Base-by-base conservation (phyloP, 2,113 vertebrate species). In the Planiliza haematocheilus region DNA sequence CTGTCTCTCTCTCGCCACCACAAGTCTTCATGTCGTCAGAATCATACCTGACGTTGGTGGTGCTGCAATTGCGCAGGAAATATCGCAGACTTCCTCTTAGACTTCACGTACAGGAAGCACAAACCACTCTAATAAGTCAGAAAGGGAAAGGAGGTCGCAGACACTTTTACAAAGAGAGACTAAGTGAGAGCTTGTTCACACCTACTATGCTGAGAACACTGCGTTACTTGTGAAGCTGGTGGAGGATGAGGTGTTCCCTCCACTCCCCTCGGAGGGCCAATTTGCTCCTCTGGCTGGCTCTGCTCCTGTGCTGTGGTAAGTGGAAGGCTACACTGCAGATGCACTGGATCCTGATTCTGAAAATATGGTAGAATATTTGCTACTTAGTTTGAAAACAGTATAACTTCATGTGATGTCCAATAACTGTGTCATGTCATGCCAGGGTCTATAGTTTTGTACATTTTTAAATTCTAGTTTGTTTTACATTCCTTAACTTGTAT, bases 291-390 rank as follows among this genome's bases (percentile, higher is more conserved):
- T 83, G n/a, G 38, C 48, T 88, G 68, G 63, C 24, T 45, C 39
- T 49, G 1, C 51, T 82, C 7, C 36, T 83, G 41, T 56, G 66
- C 38, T 74, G 12, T 43, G 91, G 91, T 92, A 72, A 83, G 91
- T 84, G 14, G 34, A 8, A 68, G 10, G 50, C 3, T 58, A 3
- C 9, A 13, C 39, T 53, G 21, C 16, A 45, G 8, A 34, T 66
- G 7, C n/a, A 42, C 6, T 81, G 5, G 1, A 43, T 36, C 52
- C 24, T 18, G 12, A 3, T 24, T 8, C 7, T 20, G 39, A 1
- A 43, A 55, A 49, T 17, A 13, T 41, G 7, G 16, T 12, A 11
- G 11, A 18, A 34, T 69, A 36, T 21, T 14, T 1, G 4, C 8
- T n/a, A 17, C 0, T 12, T 6, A 8, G 39, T 38, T 58, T 13